These are phyloP conservation scores for Archips crataeganus DNA, from an alignment of 2,888 invertebrate genomes.

Conservation along the genomic window DNA sequence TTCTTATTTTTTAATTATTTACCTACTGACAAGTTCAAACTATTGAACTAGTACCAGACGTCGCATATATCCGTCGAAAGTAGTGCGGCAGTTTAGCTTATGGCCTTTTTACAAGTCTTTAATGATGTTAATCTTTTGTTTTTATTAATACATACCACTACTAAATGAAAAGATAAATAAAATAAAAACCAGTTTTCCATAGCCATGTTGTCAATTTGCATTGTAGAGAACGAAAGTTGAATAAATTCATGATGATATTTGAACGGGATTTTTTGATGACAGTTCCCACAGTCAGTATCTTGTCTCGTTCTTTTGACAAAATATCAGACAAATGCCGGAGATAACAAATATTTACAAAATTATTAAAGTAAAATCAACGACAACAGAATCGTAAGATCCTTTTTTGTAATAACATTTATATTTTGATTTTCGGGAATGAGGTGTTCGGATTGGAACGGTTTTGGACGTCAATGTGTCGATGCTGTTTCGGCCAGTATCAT, in stretches of 20 bases:
- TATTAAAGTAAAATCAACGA: conserved; percentile 9
- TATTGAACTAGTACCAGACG: not conserved
- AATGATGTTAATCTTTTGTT: not conserved
- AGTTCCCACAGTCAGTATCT: conserved; percentile 32
- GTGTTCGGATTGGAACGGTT: conserved; percentile 1
- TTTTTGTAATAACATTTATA: conserved; percentile 6
- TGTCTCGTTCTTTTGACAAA: conserved; percentile 26
- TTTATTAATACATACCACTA: conserved; percentile 13
- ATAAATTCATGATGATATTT: conserved; percentile 32
- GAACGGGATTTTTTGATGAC: conserved; percentile 19
- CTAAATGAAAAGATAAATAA: conserved; percentile 24
- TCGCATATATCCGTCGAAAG: not conserved
- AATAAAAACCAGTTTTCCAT: conserved; percentile 15
- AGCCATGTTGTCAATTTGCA: conserved; percentile 24
- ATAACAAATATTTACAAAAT: conserved; percentile 26
- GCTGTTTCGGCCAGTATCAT: not conserved
- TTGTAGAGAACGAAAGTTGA: conserved; percentile 16
- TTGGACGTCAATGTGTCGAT: conserved; percentile 4
- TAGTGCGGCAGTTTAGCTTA: not conserved
- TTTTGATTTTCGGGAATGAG: conserved; percentile 20
- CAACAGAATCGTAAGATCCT: conserved; percentile 5
- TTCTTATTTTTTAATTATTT: not conserved
- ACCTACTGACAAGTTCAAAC: not conserved
- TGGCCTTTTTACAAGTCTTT: not conserved
- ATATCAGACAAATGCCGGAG: conserved; percentile 28